Base-by-base conservation (phyloP, 2,797 vertebrate genomes). In the Scarus forsteni region DNA sequence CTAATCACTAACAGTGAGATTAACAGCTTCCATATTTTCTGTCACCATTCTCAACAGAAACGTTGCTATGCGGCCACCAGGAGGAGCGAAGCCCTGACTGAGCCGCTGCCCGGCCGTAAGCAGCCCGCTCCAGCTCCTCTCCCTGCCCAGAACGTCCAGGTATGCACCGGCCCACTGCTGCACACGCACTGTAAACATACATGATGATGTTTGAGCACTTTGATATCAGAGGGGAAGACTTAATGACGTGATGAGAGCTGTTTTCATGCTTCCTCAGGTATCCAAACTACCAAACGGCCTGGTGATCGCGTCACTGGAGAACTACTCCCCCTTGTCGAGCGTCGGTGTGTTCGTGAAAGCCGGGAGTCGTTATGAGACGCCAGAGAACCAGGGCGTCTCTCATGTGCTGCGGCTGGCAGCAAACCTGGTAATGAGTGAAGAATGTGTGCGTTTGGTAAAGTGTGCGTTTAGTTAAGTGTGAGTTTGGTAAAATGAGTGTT, bases 301-400 rank as follows among this genome's bases (percentile, higher is more conserved):
- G 79, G 88, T 98, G 71, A 90, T 98, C 44, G 96, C 97, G 0
- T 97, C 97, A 10, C 64, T 97, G 91, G 97, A 99, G 87, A 98
- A 96, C 82, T 94, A 96, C 76, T 96, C 96, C 51, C 97, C 98
- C 0, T 13, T 90, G 66, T 94, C 96, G 67, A 96, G 92, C 80
- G 94, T 99, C 15, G 94, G 96, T 9, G 93, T 99, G 73, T 99
- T 98, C 89, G 90, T 98, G 83, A 98, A 94, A 93, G 93, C 96
- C 0, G 97, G 97, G 74, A 97, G 97, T 84, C 95, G 97, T 68
- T 94, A 95, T 57, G 97, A 99, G 90, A 94, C 89, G 0, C 3
- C 52, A 15, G 88, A 77, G 69, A 97, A 95, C 84, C 89, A 95
- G 75, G 98, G 97, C 15, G 93, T 94, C n/a, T 89, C 96, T 70